Evolutionary conservation across 2,113 vertebrate genomes (phyloP), one percentile per base, ranked within the genome.

Genomic region (Carassius auratus): DNA sequence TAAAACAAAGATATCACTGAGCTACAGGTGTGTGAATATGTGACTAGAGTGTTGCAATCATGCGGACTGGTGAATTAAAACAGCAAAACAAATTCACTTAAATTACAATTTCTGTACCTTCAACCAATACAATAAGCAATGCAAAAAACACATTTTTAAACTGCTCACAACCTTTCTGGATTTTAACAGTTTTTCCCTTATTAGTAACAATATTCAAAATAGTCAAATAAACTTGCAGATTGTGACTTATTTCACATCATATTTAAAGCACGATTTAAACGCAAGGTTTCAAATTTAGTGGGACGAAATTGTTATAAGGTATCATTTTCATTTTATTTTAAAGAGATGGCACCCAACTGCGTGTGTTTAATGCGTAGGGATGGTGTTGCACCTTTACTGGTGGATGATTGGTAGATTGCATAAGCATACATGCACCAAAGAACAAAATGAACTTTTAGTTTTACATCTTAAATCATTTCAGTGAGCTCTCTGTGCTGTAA

Each of bases 11-110:
- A 8, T 38, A 23, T 50, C 62, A 14, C 33, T 13, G 30, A 57
- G 64, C 55, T 85, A 77, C 84, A 79, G 80, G 84, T 78, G 83
- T 19, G 23, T 69, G 12, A 21, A 83, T 12, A 48, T 45, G 42
- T 45, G 8, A 45, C 8, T 45, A 10, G 82, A 10, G 82, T 74
- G 74, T 19, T 12, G 73, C 81, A 82, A 42, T 62, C n/a, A 75
- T 0, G 10, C 9, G 4, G 50, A 87, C 55, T 19, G 23, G 14
- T 26, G 21, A 61, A 45, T 12, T 48, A 10, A 45, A 45, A 52
- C 2, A 52, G 50, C 50, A 52, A 14, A 4, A 52, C 50, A 15
- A 14, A 52, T 52, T 0, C 14, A 52, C 13, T 14, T 48, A 3
- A 52, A 52, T 13, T 52, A 14, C 12, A 4, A 52, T 52, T 14